Conservation (phyloP, 1,140 invertebrate genomes). For the Lepidostoma basale region DNA sequence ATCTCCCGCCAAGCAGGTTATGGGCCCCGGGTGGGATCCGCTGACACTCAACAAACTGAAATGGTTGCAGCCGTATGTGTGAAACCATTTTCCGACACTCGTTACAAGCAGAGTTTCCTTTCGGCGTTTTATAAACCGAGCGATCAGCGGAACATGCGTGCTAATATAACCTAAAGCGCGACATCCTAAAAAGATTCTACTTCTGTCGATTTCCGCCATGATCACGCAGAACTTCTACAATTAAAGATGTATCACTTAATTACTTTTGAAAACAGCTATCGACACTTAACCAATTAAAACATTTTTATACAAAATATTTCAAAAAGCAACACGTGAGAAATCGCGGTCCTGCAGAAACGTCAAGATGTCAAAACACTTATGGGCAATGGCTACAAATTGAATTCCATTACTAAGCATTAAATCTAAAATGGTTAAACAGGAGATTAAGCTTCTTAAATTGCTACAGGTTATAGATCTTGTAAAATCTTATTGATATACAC, state of each 20-base stretch:
- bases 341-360: slow-evolving; percentile 28
- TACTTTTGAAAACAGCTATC: not conserved
- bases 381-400: too few species aligned
- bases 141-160: slow-evolving; percentile 85
- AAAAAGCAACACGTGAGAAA: slow-evolving; percentile 32
- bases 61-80: slow-evolving; percentile 86
- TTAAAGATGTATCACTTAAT: not conserved
- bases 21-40: slow-evolving; percentile 79
- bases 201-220: slow-evolving; percentile 53
- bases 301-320: not conserved
- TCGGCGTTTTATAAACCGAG: slow-evolving; percentile 82
- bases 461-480: too few species aligned
- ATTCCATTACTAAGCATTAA: too few species aligned
- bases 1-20: slow-evolving; percentile 82
- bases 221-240: not conserved
- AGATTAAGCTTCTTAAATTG: too few species aligned
- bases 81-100: slow-evolving; percentile 88
- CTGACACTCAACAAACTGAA: slow-evolving; percentile 85
- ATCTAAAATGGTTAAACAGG: too few species aligned
- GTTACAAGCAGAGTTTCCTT: slow-evolving; percentile 90
- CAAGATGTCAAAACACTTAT: not conserved
- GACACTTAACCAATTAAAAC: not conserved
- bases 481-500: too few species aligned
- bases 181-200: slow-evolving; percentile 82
- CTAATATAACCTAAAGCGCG: slow-evolving; percentile 91